Conservation (phyloP, 1,140 invertebrate genomes). For the Sarcophaga bullata region DNA sequence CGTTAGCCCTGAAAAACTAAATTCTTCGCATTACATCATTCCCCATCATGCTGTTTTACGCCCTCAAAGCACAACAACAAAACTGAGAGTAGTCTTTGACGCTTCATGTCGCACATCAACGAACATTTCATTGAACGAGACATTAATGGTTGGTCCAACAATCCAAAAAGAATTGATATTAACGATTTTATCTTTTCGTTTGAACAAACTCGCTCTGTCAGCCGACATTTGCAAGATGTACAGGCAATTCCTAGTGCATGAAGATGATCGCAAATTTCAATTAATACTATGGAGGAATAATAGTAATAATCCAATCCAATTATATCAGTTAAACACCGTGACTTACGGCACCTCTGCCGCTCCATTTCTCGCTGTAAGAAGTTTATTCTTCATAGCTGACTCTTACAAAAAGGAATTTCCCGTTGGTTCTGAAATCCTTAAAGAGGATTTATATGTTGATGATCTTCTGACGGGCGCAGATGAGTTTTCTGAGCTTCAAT, state of each 20-base stretch:
- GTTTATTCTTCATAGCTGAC: background rate
- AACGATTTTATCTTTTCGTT: slow-evolving; percentile 48
- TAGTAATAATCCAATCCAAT: background rate
- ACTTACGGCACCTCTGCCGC: background rate
- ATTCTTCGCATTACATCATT: slow-evolving; percentile 46
- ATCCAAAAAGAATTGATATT: slow-evolving; percentile 48
- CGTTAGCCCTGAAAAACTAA: too few relatives aligned
- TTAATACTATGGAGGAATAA: background rate
- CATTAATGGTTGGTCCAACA: slow-evolving; percentile 56
- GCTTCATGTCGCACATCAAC: slow-evolving; percentile 46
- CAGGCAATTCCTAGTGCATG: background rate
- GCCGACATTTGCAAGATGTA: slow-evolving; percentile 44
- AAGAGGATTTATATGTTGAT: background rate
- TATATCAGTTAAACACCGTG: background rate
- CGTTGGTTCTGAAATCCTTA: background rate
- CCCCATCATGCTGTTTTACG: slow-evolving; percentile 60
- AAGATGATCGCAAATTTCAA: background rate
- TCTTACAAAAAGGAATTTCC: background rate
- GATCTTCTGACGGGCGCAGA: background rate
- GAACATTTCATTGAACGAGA: slow-evolving; percentile 56
- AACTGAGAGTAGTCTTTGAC: slow-evolving; percentile 53
- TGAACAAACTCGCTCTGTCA: slow-evolving; percentile 48
- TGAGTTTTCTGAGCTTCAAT: background rate
- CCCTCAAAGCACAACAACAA: slow-evolving; percentile 55
- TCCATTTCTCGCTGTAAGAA: background rate